Conservation (phyloP, 2,888 invertebrate genomes). For the Chrysotoxum bicinctum region DNA sequence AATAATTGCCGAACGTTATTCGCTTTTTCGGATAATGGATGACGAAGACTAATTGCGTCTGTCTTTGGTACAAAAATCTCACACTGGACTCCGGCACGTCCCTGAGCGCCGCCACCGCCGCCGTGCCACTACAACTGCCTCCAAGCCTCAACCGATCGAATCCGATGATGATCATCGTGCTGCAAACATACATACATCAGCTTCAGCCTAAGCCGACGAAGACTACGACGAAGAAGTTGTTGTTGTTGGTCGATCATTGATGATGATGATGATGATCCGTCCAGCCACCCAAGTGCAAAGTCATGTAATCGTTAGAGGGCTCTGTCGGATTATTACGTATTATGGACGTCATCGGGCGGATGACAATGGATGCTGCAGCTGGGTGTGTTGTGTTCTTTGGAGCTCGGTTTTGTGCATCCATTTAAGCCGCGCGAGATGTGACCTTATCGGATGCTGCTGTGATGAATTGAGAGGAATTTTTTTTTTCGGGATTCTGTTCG, state of each 20-base stretch:
- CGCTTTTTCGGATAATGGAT: slow-evolving; percentile 67
- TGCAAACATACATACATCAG: slow-evolving; percentile 25
- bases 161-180: slow-evolving; percentile 35
- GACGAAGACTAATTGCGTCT: slow-evolving; percentile 73
- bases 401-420: slow-evolving; percentile 54
- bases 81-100: slow-evolving; percentile 66
- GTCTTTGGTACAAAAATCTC: slow-evolving; percentile 70
- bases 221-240: not conserved
- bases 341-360: slow-evolving; percentile 72
- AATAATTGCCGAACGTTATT: slow-evolving; percentile 67
- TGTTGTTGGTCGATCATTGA: slow-evolving; percentile 32
- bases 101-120: slow-evolving; percentile 44
- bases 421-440: slow-evolving; percentile 58
- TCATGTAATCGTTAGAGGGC: slow-evolving; percentile 72
- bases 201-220: not conserved
- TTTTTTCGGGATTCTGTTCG: slow-evolving; percentile 44
- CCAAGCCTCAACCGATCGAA: slow-evolving; percentile 14
- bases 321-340: slow-evolving; percentile 73
- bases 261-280: slow-evolving; percentile 61
- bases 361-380: slow-evolving; percentile 71
- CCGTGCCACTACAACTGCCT: too few relatives aligned
- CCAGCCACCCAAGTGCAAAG: slow-evolving; percentile 73
- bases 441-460: slow-evolving; percentile 65
- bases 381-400: slow-evolving; percentile 44
- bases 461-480: slow-evolving; percentile 69